Base-by-base conservation (phyloP, 1,140 invertebrate species). In the Cydia pomonella region DNA sequence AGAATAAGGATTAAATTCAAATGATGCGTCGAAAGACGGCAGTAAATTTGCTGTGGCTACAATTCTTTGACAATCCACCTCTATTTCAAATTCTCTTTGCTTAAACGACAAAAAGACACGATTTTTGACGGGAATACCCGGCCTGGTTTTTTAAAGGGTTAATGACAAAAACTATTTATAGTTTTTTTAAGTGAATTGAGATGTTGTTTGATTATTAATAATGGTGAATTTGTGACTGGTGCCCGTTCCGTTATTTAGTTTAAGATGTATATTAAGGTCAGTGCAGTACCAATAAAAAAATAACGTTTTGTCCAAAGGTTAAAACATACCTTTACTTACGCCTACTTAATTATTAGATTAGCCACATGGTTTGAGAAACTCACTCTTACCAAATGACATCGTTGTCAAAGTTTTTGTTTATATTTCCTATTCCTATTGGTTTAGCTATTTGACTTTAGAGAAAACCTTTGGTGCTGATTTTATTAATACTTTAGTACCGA, bases 121-220 rank as follows among this genome's bases (percentile, higher is more conserved):
- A 16, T 47, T 16, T 13, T 47, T 41, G 44, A 47, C 44, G 4
- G 44, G 44, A 13, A 44, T 44, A 44, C 2, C 41, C 41, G 29
- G 3, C 1, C 44, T 47, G 44, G 13, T 13, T 16, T 13, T 47
- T 47, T 16, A 47, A 47, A 47, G 13, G 44, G 13, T 47, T 47
- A 47, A 38, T 33, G 6, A 33, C 29, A 33, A 33, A 33, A 33
- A 33, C 29, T 33, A 27, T 27, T 27, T 27, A 27, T 27, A 27
- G 25, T 38, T 38, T 38, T 38, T 38, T 38, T 9, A 38, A 38
- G 33, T 38, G 0, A 38, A 38, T 33, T 33, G 33, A 38, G 33
- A 47, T 47, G 44, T 44, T 44, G 41, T 44, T 44, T 13, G 44
- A 47, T 47, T 47, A 53, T 53, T 53, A n/a, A 53, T 53, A 53